Evolutionary conservation across 2,797 vertebrate genomes (phyloP).

Genomic region (Falco rusticolus): DNA sequence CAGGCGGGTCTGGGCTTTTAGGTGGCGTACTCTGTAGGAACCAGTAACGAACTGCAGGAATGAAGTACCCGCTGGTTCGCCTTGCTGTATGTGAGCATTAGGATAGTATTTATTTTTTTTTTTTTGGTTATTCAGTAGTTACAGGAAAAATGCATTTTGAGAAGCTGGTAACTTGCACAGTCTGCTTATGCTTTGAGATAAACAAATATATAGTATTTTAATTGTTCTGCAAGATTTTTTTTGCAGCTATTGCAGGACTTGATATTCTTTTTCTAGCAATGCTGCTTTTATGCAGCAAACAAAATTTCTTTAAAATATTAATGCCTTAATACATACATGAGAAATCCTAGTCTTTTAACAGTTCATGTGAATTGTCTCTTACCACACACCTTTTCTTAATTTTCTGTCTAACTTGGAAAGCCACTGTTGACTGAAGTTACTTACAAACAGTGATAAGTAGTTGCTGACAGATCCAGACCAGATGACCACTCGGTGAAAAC

Average conservation of each 20-base stretch:
- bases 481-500: neutral
- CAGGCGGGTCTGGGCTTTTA: neutral
- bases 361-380: neutral
- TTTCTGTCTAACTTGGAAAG: neutral
- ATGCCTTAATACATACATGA: neutral
- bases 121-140: neutral
- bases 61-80: neutral
- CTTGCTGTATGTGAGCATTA: accelerated
- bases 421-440: slow-evolving; percentile 3
- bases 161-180: neutral
- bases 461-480: neutral
- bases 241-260: neutral
- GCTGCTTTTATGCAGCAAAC: neutral
- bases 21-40: neutral
- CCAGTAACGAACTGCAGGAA: neutral
- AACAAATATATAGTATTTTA: neutral
- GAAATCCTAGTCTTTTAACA: neutral
- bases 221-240: neutral
- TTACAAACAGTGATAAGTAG: neutral
- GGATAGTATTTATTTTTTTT: neutral
- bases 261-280: neutral
- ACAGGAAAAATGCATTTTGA: neutral
- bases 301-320: neutral
- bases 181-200: neutral
- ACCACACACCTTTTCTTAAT: neutral